Base-by-base conservation (phyloP, 2,113 vertebrate species). In the Rhea pennata region DNA sequence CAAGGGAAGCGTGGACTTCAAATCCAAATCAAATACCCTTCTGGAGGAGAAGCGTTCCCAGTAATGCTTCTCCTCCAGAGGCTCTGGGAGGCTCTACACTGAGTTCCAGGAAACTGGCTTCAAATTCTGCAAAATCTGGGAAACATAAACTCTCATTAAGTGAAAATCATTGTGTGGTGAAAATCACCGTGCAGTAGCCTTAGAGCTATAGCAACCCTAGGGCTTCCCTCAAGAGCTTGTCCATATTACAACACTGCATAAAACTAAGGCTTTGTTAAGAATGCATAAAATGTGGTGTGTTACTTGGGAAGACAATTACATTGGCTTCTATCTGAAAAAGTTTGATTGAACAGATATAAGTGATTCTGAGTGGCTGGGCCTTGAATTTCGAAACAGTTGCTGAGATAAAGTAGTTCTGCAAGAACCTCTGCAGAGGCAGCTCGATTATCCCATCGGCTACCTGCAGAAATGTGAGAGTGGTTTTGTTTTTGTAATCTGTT, bases 381-480 rank as follows among this genome's bases (percentile, higher is more conserved):
- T 51, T 19, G 17, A 88, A 77, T 33, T 7, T 62, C 48, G 39
- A 17, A 58, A 40, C 36, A 48, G n/a, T 33, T 67, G 36, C 36
- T 56, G 48, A 36, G 40, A 14, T 10, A 58, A 42, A 51, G 54
- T 9, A 54, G 31, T 19, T 64, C 36, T 69, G 39, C 44, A 66
- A 27, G 20, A 36, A 56, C 5, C 2, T 14, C 65, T 26, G 59
- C 54, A 44, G 14, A 5, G 10, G n/a, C 13, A 46, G 31, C 56
- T 42, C 10, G 20, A 24, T 5, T 19, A 56, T 36, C 70, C 46
- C 10, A 0, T 29, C 0, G 1, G 2, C 33, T 26, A 29, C n/a
- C 50, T 72, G 33, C 36, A 80, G 48, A 62, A 46, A 61, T 0
- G 31, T 0, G 2, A 44, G 72, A 33, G 13, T 11, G 46, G 15